phyloP scores from a whole-genome alignment of 1,140 invertebrate genomes.

The Littorina saxatilis region DNA sequence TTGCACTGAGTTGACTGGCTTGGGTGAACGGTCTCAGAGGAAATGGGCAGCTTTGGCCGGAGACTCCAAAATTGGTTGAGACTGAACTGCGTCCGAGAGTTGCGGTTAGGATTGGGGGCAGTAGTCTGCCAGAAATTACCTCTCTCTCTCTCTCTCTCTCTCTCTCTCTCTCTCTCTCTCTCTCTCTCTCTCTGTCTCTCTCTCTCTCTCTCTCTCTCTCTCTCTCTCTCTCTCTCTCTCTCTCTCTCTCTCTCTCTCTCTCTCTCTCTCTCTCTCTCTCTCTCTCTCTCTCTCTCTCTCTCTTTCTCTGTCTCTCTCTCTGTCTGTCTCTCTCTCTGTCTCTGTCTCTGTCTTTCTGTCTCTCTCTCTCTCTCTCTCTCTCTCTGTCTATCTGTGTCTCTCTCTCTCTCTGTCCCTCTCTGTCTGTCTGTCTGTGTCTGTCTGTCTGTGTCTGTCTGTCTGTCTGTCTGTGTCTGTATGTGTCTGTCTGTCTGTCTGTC shows the following conservation, averaged over 20 bases:
- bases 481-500: conserved; percentile 26
- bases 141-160: too few species aligned
- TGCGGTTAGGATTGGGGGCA: too few species aligned
- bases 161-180: too few species aligned
- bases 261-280: conserved; percentile 27
- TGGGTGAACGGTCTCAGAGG: too few species aligned
- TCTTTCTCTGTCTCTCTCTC: not conserved
- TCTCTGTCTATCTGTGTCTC: not conserved
- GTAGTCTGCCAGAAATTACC: too few species aligned
- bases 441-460: not conserved
- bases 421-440: not conserved
- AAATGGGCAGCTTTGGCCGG: too few species aligned
- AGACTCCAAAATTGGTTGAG: too few species aligned
- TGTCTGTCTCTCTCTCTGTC: not conserved
- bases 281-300: conserved; percentile 6
- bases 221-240: too few species aligned
- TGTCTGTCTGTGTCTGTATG: not conserved
- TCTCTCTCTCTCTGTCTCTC: too few species aligned
- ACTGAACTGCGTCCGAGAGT: too few species aligned
- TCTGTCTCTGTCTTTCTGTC: conserved; percentile 2
- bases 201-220: too few species aligned
- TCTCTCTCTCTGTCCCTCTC: conserved; percentile 3
- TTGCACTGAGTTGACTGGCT: too few species aligned
- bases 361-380: conserved; percentile 18
- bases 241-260: conserved; percentile 21